Percentiles rank a stretch among this genome's conserved stretches.
phyloP scores from a whole-genome alignment of 2,888 invertebrate genomes.

The Drosophila fulvimacula region DNA sequence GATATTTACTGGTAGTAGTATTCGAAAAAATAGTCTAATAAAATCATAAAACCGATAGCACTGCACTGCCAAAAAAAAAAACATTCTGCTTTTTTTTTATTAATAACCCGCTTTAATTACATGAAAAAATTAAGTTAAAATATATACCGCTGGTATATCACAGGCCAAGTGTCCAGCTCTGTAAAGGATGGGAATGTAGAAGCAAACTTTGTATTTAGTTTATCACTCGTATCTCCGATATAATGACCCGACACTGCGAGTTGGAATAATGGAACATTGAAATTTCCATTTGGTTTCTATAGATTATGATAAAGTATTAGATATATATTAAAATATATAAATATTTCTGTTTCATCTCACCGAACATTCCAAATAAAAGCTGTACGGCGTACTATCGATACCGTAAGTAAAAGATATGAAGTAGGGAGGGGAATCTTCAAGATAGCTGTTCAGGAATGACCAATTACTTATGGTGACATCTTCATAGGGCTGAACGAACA shows the following conservation, averaged over 20 bases:
- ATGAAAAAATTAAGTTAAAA: slow-evolving; percentile 59
- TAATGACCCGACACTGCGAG: slow-evolving; percentile 85
- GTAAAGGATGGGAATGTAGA: slow-evolving; percentile 84
- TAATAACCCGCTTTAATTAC: neutral
- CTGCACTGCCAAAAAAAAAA: neutral
- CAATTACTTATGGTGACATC: slow-evolving; percentile 69
- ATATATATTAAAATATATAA: neutral
- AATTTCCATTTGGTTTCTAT: slow-evolving; percentile 59
- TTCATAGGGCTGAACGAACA: slow-evolving; percentile 70
- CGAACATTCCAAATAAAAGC: slow-evolving; percentile 70
- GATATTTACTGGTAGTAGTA: neutral
- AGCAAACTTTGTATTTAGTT: slow-evolving; percentile 84
- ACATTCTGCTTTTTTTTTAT: neutral
- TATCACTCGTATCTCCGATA: slow-evolving; percentile 83
- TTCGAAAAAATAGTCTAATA: neutral
- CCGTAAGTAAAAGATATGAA: slow-evolving; percentile 72
- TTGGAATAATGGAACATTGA: slow-evolving; percentile 76
- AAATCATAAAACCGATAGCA: neutral
- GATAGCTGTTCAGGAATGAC: slow-evolving; percentile 69
- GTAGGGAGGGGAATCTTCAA: slow-evolving; percentile 58
- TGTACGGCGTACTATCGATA: slow-evolving; percentile 61
- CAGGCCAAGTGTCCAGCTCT: slow-evolving; percentile 85
- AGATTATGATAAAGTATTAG: neutral
- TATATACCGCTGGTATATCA: slow-evolving; percentile 84
- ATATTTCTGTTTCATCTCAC: slow-evolving; percentile 15